Evolutionary conservation across 2,797 vertebrate species (phyloP).

Genomic region (Ciconia nigra): DNA sequence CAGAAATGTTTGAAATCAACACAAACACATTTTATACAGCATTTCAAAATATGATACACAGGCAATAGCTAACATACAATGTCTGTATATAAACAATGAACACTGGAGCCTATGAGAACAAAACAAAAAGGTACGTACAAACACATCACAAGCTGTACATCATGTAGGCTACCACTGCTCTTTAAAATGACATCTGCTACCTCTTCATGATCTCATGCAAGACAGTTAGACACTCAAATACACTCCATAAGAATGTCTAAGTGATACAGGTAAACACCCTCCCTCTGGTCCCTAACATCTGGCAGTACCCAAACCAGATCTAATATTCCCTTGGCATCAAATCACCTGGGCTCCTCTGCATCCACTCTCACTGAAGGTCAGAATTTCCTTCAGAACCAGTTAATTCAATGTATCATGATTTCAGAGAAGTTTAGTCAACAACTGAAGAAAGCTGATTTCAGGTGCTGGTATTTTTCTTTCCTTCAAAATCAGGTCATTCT

Average conservation of each 20-base stretch:
- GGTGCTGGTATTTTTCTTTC: constrained; percentile 49
- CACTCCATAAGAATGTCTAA: not conserved
- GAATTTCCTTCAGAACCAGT: constrained; percentile 58
- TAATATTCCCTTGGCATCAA: not conserved
- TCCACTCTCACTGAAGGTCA: constrained; percentile 48
- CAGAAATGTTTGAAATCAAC: constrained; percentile 46
- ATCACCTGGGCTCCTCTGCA: constrained; percentile 49
- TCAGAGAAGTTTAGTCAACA: constrained; percentile 57
- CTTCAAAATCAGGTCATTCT: constrained; percentile 57
- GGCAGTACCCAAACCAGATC: not conserved
- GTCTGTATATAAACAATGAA: not conserved
- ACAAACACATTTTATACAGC: constrained; percentile 42
- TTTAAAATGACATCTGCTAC: not conserved
- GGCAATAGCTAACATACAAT: constrained; percentile 16
- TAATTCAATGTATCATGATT: constrained; percentile 46
- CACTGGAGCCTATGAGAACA: not conserved
- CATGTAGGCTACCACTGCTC: not conserved
- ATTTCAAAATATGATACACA: constrained; percentile 39
- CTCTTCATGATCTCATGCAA: constrained; percentile 38
- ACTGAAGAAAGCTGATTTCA: constrained; percentile 52
- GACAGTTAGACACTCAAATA: not conserved
- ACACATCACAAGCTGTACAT: not conserved
- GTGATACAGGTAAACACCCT: constrained; percentile 1
- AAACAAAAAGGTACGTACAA: not conserved
- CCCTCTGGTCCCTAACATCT: constrained; percentile 6